phyloP scores from a whole-genome alignment of 2,113 vertebrate genomes.

The Podarcis raffonei region DNA sequence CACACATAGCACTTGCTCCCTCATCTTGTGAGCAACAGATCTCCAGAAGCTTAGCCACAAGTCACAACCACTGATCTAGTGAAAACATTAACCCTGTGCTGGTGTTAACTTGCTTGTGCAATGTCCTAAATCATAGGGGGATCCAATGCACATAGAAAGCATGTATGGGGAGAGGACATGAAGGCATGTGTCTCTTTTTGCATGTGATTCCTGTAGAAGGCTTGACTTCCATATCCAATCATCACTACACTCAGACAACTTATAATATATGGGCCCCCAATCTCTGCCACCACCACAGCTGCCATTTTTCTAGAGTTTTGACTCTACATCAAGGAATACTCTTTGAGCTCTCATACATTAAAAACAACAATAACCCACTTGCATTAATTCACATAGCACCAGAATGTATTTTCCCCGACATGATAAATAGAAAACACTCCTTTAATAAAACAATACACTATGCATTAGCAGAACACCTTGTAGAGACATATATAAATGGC shows the following conservation, averaged over 20 bases:
- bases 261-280: neutral
- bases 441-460: conserved; percentile 35
- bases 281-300: neutral
- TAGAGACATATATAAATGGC: conserved; percentile 30
- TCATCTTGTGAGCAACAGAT: neutral
- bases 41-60: neutral
- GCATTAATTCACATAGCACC: neutral
- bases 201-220: no score
- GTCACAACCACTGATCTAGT: neutral
- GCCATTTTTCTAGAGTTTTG: neutral
- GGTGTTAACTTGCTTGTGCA: neutral
- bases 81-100: neutral
- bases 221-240: no score
- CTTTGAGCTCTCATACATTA: neutral
- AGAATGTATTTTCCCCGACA: neutral
- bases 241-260: neutral
- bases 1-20: neutral
- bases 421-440: conserved; percentile 32
- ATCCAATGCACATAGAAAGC: no score
- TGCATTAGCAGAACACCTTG: conserved; percentile 26
- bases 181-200: no score
- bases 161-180: no score
- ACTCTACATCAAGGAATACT: neutral
- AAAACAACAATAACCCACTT: neutral
- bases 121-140: no score